Evolutionary conservation across 2,888 invertebrate genomes (phyloP).

Genomic region (Ceramica pisi): DNA sequence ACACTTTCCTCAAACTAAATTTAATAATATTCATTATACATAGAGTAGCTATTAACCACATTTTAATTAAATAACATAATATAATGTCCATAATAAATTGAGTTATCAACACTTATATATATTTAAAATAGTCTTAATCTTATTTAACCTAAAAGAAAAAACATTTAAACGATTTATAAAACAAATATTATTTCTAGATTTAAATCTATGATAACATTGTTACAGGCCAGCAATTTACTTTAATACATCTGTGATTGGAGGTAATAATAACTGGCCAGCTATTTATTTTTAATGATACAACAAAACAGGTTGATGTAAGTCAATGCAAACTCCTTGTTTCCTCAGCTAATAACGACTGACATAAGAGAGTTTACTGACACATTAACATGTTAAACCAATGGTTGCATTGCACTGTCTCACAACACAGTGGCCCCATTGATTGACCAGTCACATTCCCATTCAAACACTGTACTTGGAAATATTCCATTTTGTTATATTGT

Average conservation of each 20-base stretch:
- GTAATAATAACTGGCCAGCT: slow-evolving; percentile 13
- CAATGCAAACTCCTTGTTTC: slow-evolving; percentile 48
- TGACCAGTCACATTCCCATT: slow-evolving; percentile 62
- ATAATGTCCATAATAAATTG: neutral
- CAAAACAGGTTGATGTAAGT: slow-evolving; percentile 23
- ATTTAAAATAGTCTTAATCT: too few relatives aligned
- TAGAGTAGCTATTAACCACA: neutral
- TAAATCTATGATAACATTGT: neutral
- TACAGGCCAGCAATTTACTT: slow-evolving; percentile 1
- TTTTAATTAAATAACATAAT: neutral
- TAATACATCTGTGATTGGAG: neutral
- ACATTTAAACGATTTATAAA: neutral
- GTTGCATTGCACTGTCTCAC: slow-evolving; percentile 61
- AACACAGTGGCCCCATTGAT: slow-evolving; percentile 67
- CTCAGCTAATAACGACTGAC: slow-evolving; percentile 54
- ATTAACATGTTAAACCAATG: slow-evolving; percentile 65
- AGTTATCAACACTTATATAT: neutral
- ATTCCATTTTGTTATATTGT: slow-evolving; percentile 58
- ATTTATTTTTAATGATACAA: neutral
- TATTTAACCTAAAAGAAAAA: neutral
- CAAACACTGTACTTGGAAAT: slow-evolving; percentile 65
- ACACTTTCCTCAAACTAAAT: slow-evolving; percentile 10
- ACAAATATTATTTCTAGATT: neutral
- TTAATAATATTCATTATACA: neutral
- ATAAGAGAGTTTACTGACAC: slow-evolving; percentile 68